Conservation (phyloP, 2,888 invertebrate species). For the Rhabditoides inermis region DNA sequence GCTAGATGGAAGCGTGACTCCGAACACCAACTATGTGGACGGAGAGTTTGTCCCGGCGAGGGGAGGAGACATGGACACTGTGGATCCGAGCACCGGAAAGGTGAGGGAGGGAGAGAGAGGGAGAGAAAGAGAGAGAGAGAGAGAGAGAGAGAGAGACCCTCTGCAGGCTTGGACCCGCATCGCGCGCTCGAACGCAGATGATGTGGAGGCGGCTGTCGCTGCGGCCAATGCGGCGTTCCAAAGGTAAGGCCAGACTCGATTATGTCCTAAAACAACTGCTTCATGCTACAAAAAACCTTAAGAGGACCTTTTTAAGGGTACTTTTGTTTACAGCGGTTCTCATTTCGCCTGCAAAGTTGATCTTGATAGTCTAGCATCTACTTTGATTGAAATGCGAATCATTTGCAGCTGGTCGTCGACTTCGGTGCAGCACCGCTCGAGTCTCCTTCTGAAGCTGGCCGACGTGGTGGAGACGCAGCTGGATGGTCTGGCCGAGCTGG, state of each 20-base stretch:
- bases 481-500: constrained; percentile 57
- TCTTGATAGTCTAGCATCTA: background rate
- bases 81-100: constrained; percentile 30
- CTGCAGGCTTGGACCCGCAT: constrained; percentile 52
- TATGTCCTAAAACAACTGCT: background rate
- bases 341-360: too few relatives aligned
- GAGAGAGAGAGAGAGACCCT: background rate
- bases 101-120: constrained; percentile 20
- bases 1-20: too few relatives aligned
- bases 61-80: constrained; percentile 22
- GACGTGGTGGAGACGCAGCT: constrained; percentile 56
- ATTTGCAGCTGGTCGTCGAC: constrained; percentile 56
- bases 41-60: constrained; percentile 19
- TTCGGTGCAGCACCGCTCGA: constrained; percentile 53
- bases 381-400: background rate
- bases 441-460: constrained; percentile 56
- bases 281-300: too few relatives aligned
- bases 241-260: constrained; percentile 46
- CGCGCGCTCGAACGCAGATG: constrained; percentile 54
- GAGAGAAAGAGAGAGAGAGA: background rate
- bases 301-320: too few relatives aligned
- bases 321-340: too few relatives aligned
- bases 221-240: constrained; percentile 57
- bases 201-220: constrained; percentile 53
- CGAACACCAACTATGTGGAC: too few relatives aligned